These are phyloP conservation scores for Osmerus eperlanus DNA, from an alignment of 2,113 vertebrate species.

Conservation along the genomic window DNA sequence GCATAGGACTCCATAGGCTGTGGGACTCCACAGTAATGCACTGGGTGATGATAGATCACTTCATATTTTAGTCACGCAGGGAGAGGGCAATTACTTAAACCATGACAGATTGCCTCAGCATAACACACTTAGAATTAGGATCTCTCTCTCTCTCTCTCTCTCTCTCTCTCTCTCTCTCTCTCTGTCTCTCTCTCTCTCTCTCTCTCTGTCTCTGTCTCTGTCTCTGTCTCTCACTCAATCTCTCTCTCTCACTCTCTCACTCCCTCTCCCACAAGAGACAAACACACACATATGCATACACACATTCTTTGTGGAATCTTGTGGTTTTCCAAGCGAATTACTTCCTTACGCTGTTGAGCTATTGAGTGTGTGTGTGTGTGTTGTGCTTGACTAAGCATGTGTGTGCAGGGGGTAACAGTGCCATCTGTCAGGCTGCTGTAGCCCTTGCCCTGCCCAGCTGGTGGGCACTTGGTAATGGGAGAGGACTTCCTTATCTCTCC, in stretches of 20 bases:
- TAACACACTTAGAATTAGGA: conserved; percentile 92
- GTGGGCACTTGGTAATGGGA: conserved; percentile 75
- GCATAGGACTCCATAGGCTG: conserved; percentile 9
- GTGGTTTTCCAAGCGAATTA: conserved; percentile 66
- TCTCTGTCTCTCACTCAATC: no score
- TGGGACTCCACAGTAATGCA: conserved; percentile 74
- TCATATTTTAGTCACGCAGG: conserved; percentile 88
- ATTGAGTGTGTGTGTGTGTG: conserved; percentile 33
- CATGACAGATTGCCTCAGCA: conserved; percentile 95
- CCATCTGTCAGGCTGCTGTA: conserved; percentile 75
- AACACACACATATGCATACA: not conserved
- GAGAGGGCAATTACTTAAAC: conserved; percentile 92
- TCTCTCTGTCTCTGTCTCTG: no score
- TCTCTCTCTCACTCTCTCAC: no score
- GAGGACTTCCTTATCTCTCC: conserved; percentile 74
- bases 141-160: conserved; percentile 70
- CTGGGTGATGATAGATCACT: conserved; percentile 93
- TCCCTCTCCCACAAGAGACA: not conserved
- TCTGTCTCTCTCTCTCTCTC: no score
- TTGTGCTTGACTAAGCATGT: conserved; percentile 38
- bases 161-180: no score
- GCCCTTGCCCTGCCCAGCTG: conserved; percentile 75
- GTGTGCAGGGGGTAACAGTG: conserved; percentile 70
- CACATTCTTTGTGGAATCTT: conserved; percentile 64
- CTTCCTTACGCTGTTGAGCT: conserved; percentile 64